Conservation (phyloP, 2,113 vertebrate genomes). For the Ammodytes marinus region DNA sequence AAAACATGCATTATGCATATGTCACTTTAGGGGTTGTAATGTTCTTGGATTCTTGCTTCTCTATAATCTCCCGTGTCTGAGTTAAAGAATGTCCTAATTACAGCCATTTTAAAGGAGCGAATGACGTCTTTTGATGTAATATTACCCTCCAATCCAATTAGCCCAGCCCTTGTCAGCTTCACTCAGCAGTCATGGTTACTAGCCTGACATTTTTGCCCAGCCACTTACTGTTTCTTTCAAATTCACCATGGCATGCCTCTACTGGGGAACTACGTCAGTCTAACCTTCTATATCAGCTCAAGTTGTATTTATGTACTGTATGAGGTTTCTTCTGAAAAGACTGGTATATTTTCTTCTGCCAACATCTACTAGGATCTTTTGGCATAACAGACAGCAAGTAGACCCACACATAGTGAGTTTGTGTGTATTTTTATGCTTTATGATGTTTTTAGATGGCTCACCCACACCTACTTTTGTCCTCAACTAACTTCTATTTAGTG, state of each 20-base stretch:
- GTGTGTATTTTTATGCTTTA: too few species aligned
- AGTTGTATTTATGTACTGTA: background rate
- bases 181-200: conserved; percentile 64
- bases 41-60: conserved; percentile 58
- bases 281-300: background rate
- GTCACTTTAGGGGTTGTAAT: conserved; percentile 44
- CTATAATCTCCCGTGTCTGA: conserved; percentile 76
- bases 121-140: conserved; percentile 87
- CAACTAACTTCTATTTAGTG: background rate
- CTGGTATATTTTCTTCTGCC: background rate
- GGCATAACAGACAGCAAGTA: too few species aligned
- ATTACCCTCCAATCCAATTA: conserved; percentile 84
- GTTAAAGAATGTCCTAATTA: conserved; percentile 84
- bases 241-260: background rate
- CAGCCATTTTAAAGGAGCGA: conserved; percentile 79
- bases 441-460: too few species aligned
- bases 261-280: background rate
- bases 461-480: background rate
- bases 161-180: conserved; percentile 75
- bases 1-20: too few species aligned
- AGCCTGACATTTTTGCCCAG: conserved; percentile 17
- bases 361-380: background rate
- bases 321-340: background rate
- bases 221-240: conserved; percentile 3
- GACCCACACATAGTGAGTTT: too few species aligned